Conservation (phyloP, 2,888 invertebrate species). For the Luffia ferchaultella region DNA sequence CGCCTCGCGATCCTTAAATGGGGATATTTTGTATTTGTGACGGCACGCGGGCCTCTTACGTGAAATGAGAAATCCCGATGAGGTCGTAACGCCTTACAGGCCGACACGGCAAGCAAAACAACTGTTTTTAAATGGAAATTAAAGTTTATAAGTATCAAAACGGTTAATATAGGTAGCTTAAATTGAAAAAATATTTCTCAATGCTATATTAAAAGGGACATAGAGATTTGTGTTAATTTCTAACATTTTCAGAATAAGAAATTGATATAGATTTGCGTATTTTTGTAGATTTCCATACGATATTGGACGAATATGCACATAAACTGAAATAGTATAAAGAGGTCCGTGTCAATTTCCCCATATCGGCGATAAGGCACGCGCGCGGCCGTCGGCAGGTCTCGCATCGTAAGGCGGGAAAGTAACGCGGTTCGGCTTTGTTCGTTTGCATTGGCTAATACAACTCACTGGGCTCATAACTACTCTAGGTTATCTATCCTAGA, state of each 20-base stretch:
- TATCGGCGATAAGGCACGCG: neutral
- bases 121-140: too few relatives aligned
- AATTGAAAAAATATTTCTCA: too few relatives aligned
- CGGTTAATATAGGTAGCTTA: too few relatives aligned
- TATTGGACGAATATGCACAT: neutral
- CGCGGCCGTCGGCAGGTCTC: neutral
- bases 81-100: conserved; percentile 4
- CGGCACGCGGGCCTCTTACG: conserved; percentile 8
- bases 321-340: neutral
- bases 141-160: too few relatives aligned
- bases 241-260: too few relatives aligned
- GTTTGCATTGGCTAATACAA: too few relatives aligned
- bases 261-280: too few relatives aligned
- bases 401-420: neutral
- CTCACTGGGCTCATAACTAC: too few relatives aligned
- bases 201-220: too few relatives aligned
- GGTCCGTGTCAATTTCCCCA: neutral
- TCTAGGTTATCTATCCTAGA: too few relatives aligned
- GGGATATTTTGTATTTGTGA: conserved; percentile 7
- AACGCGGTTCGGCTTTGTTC: too few relatives aligned
- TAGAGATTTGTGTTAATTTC: too few relatives aligned
- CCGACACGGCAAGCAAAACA: neutral
- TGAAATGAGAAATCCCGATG: conserved; percentile 6
- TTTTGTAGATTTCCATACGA: neutral
- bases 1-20: conserved; percentile 10